Evolutionary conservation across 2,113 vertebrate genomes (phyloP).

Genomic region (Leucoraja erinaceus): DNA sequence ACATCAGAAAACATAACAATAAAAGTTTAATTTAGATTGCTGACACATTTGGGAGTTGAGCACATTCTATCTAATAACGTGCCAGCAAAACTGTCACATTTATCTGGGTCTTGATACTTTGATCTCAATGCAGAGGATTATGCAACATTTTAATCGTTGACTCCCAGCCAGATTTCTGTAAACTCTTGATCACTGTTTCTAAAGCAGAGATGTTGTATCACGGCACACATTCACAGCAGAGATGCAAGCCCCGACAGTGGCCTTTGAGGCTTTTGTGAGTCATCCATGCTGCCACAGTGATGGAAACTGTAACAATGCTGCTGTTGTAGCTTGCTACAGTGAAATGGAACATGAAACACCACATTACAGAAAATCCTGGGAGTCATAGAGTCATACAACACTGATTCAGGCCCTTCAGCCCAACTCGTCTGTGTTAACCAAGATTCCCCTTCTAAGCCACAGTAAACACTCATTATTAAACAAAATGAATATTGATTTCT

Average conservation of each 20-base stretch:
- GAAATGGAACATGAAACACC: not conserved
- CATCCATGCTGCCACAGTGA: not conserved
- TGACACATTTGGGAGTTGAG: not conserved
- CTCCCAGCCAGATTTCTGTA: not conserved
- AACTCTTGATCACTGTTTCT: not conserved
- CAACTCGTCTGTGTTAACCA: no score
- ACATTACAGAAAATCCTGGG: no score
- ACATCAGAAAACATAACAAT: not conserved
- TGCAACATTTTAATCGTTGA: not conserved
- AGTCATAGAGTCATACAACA: no score
- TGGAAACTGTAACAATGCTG: not conserved
- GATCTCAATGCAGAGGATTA: not conserved
- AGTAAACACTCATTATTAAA: no score
- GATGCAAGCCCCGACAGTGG: not conserved
- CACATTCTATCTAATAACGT: not conserved
- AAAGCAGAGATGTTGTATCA: not conserved
- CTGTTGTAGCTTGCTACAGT: conserved; percentile 8
- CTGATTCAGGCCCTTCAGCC: no score
- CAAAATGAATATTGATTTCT: no score
- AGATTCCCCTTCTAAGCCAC: no score
- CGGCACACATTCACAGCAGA: conserved; percentile 6
- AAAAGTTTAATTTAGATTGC: not conserved
- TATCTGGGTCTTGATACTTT: not conserved
- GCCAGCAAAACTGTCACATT: not conserved
- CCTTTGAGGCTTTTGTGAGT: conserved; percentile 23